These are phyloP conservation scores for Corynorhinus townsendii DNA, from an alignment of 2,113 vertebrate species.

Conservation along the genomic window DNA sequence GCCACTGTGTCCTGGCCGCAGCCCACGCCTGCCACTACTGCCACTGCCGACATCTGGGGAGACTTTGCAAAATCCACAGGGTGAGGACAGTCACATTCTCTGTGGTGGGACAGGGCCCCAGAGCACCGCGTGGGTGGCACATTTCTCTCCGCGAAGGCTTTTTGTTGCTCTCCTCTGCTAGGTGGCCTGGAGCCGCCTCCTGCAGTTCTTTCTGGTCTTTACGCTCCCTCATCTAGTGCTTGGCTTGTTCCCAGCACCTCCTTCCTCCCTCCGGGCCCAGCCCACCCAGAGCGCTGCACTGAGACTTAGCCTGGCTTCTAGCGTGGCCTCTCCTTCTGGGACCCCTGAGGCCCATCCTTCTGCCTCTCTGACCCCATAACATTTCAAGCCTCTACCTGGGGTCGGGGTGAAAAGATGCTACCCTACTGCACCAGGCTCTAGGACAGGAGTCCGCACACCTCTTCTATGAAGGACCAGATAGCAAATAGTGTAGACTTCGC, in stretches of 20 bases:
- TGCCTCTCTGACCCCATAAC: background rate
- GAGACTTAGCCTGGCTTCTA: background rate
- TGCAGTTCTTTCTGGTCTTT: background rate
- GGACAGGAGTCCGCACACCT: background rate
- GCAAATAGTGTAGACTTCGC: background rate
- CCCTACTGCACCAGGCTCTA: background rate
- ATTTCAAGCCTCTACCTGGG: background rate
- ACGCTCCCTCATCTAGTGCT: background rate
- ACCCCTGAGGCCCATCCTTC: background rate
- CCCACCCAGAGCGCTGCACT: background rate
- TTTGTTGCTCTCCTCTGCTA: background rate
- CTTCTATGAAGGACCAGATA: background rate
- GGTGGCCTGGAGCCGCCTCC: background rate
- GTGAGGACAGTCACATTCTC: conserved; percentile 77
- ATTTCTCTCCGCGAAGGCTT: background rate
- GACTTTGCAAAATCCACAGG: conserved; percentile 92
- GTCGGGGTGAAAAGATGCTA: background rate
- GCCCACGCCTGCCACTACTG: conserved; percentile 61
- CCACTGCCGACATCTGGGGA: conserved; percentile 88
- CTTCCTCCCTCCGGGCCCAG: background rate
- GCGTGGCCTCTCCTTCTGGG: background rate
- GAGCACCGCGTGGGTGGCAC: background rate
- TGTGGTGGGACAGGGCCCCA: background rate
- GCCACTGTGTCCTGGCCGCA: conserved; percentile 71
- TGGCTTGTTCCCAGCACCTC: background rate